Evolutionary conservation across 2,888 invertebrate species (phyloP), one percentile per base, ranked within the genome.

Genomic region (Microctonus aethiopoides): DNA sequence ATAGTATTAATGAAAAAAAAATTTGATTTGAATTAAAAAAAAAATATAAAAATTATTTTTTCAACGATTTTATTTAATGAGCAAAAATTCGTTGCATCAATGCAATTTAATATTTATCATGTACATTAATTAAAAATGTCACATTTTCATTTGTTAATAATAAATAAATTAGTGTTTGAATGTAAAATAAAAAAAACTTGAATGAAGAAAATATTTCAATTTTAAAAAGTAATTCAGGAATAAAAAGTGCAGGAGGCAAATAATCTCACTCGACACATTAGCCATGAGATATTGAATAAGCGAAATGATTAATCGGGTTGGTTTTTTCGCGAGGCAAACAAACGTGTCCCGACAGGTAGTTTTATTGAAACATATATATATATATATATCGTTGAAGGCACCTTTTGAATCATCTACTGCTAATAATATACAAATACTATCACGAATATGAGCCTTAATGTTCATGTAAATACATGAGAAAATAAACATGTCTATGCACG

Each of bases 261-360:
- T 68, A 67, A 71, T 68, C 71, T 57, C 64, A 62, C 34, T 67
- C 62, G 71, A 67, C 68, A 71, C 67, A 71, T 71, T 71, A 71
- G 68, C 68, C 57, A 39, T 71, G 68, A 71, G 64, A 71, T 71
- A 71, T 71, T 71, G 71, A 71, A 64, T 71, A 71, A 68, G 62
- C 54, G 20, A 68, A 68, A 64, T 71, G 71, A 71, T 71, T 71
- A 71, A 71, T 71, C 67, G 62, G 67, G 36, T 36, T 32, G 52
- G 56, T 54, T 46, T 46, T 16, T 29, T 36, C 64, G 34, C 46
- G 46, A 56, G 57, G 32, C n/a, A n/a, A n/a, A 24, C 29, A 63
- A 41, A 39, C 29, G 56, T 63, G n/a, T 36, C n/a, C 54, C 57
- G 26, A 39, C 22, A 39, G 63, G 61, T 56, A 62, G 54, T 56